Evolutionary conservation across 2,888 invertebrate species (phyloP).

Genomic region (Drosophila birchii): DNA sequence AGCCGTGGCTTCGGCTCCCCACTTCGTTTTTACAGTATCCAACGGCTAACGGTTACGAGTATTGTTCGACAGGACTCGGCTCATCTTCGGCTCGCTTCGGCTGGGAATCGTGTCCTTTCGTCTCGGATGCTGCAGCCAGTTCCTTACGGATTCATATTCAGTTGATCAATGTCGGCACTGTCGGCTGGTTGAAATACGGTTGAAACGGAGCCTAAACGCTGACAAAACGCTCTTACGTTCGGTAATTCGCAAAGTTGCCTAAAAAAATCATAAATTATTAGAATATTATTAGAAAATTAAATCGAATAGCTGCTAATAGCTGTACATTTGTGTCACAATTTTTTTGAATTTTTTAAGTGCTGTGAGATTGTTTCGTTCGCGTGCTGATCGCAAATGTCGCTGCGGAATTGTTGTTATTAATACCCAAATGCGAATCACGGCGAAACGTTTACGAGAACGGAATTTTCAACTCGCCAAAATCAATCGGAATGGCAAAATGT

Average conservation of each 20-base stretch:
- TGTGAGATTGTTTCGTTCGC: conserved; percentile 30
- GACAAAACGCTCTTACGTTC: not conserved
- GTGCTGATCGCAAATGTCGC: conserved; percentile 37
- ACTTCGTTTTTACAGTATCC: conserved; percentile 53
- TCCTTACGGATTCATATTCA: conserved; percentile 51
- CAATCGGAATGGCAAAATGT: conserved; percentile 81
- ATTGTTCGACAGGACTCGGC: conserved; percentile 5
- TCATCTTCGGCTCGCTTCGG: conserved; percentile 14
- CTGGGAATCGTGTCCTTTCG: not conserved
- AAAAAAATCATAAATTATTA: not conserved
- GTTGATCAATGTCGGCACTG: conserved; percentile 74
- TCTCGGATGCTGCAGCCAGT: conserved; percentile 29
- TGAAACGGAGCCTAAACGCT: not conserved
- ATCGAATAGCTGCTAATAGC: not conserved
- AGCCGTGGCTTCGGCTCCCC: conserved; percentile 37
- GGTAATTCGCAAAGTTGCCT: conserved; percentile 5
- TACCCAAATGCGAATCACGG: conserved; percentile 55
- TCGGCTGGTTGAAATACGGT: conserved; percentile 61
- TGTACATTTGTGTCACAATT: conserved; percentile 8
- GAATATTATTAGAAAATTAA: not conserved
- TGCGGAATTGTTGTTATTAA: conserved; percentile 49
- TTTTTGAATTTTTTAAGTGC: conserved; percentile 39
- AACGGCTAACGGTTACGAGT: conserved; percentile 62
- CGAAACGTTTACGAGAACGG: conserved; percentile 61
- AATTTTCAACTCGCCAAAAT: conserved; percentile 22